Evolutionary conservation across 2,888 invertebrate species (phyloP).

Genomic region (Cordylochernes scorpioides): DNA sequence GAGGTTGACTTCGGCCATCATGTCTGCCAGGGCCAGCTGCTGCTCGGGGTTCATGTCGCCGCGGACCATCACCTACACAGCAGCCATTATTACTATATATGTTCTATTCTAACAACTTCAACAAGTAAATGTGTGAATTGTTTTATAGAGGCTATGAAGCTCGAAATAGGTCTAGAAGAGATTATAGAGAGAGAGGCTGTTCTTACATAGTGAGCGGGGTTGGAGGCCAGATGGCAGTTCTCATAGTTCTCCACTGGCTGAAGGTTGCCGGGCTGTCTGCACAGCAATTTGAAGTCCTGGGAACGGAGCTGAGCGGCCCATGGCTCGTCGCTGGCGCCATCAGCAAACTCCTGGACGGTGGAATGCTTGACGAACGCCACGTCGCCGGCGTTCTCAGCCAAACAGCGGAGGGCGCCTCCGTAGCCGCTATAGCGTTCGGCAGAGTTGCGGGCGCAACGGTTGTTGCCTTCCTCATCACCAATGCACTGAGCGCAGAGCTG

Average conservation of each 20-base stretch:
- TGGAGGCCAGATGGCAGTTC: conserved; percentile 34
- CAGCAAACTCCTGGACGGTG: conserved; percentile 28
- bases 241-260: conserved; percentile 28
- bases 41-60: neutral
- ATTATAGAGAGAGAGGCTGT: no score
- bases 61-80: neutral
- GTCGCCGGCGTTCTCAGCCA: conserved; percentile 39
- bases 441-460: conserved; percentile 9
- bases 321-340: conserved; percentile 19
- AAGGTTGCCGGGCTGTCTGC: conserved; percentile 33
- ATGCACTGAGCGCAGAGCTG: conserved; percentile 18
- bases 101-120: no score
- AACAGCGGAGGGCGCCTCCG: conserved; percentile 35
- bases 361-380: conserved; percentile 46
- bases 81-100: no score
- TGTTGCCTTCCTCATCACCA: conserved; percentile 19
- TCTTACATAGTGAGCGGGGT: conserved; percentile 31
- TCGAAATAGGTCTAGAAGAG: no score
- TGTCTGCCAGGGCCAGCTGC: conserved; percentile 21
- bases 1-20: conserved; percentile 4
- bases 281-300: conserved; percentile 34
- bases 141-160: no score
- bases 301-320: conserved; percentile 26
- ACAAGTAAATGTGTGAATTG: no score
- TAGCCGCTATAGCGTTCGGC: conserved; percentile 27